Base-by-base conservation (phyloP, 2,888 invertebrate genomes). In the Drosophila mimica region DNA sequence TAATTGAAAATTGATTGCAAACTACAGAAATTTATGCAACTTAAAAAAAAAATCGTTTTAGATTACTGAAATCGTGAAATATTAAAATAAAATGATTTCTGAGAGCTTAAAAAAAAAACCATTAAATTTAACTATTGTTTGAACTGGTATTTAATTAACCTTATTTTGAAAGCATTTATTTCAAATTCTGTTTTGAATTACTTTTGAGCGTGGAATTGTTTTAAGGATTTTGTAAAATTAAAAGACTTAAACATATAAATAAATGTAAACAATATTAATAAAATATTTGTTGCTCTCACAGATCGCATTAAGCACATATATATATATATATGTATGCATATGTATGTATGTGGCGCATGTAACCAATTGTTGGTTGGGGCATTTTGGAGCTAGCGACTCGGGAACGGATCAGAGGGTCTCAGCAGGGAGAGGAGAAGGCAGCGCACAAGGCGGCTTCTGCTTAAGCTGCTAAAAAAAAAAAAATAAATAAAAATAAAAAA, bases 271-370 rank as follows among this genome's bases (percentile, higher is more conserved):
- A 36, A 17, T 36, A 1, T 36, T 2, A 40, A n/a, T 40, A n/a
- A 9, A 40, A 40, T 40, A 40, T 40, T 40, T 20, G 49, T 38
- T 36, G 33, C 63, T 70, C 54, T 70, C 62, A 63, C 68, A 65
- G 82, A 79, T 82, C 76, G 74, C 59, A 71, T 58, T n/a, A 62
- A 61, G 17, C 31, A 54, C 34, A 31, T 38, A 51, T 11, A n/a
- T 15, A 36, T n/a, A 51, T 51, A 11, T 25, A 20, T 28, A 40
- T 30, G 3, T 33, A 3, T 33, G 9, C 9, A 4, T 36, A 5
- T 36, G 36, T 36, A 6, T 36, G 36, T 15, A 6, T 36, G 36
- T 36, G 38, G 60, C 75, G 60, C 57, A 40, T 67, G 65, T 70
- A 65, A 36, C 59, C 76, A 67, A 73, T 69, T 76, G 77, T 66